Percentiles rank a stretch among this genome's conserved stretches.
These are phyloP conservation scores for Dryomyza anilis DNA, from an alignment of 2,888 invertebrate species.

Conservation along the genomic window DNA sequence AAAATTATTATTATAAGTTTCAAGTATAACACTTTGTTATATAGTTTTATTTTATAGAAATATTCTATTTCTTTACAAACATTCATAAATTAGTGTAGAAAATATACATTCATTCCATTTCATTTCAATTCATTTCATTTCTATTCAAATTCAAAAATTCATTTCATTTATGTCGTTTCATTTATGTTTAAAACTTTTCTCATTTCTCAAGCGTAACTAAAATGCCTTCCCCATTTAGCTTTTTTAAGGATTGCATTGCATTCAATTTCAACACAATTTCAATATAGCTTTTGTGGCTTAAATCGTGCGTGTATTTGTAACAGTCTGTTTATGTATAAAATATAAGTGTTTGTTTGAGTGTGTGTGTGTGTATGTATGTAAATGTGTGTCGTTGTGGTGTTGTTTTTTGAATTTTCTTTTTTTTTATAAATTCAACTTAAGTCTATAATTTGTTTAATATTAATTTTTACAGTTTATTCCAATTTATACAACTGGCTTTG, in stretches of 20 bases:
- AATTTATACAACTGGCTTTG: slow-evolving; percentile 26
- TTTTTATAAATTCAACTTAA: not conserved
- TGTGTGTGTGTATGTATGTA: slow-evolving; percentile 16
- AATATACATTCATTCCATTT: not conserved
- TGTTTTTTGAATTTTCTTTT: slow-evolving; percentile 1
- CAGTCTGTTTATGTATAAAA: slow-evolving; percentile 7
- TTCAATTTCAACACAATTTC: too few species aligned
- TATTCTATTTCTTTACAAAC: not conserved
- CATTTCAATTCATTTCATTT: not conserved
- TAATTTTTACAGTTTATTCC: slow-evolving; percentile 22
- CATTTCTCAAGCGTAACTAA: slow-evolving; percentile 45
- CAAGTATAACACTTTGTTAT: slow-evolving; percentile 17
- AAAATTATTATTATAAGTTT: not conserved
- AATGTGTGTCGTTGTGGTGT: not conserved
- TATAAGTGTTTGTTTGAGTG: slow-evolving; percentile 17
- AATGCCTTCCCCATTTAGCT: slow-evolving; percentile 49
- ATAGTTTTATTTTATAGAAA: not conserved
- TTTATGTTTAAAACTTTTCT: slow-evolving; percentile 3
- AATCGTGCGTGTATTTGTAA: too few species aligned
- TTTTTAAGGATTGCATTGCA: slow-evolving; percentile 40
- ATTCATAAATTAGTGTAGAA: not conserved
- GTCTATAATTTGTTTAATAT: not conserved
- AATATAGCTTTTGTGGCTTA: too few species aligned
- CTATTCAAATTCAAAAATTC: too few species aligned
- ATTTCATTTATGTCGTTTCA: too few species aligned